Evolutionary conservation across 2,888 invertebrate species (phyloP).

Genomic region (Drosophila kokeensis): DNA sequence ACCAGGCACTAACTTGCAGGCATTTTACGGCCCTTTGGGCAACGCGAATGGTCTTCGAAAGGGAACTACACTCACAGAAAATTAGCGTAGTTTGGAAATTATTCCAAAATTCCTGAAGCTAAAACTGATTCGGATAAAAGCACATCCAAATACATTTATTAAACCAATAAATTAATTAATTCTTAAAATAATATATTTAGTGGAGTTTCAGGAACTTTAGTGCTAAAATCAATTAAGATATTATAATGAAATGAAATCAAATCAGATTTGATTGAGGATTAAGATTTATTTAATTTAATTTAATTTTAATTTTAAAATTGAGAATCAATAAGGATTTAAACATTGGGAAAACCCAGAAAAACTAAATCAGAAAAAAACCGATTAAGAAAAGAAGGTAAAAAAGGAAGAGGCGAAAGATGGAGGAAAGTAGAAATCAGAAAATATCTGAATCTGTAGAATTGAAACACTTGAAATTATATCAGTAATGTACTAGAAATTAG

Average conservation of each 20-base stretch:
- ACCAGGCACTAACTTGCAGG: slow-evolving; percentile 71
- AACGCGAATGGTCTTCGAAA: slow-evolving; percentile 16
- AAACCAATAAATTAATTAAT: not conserved
- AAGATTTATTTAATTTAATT: not conserved
- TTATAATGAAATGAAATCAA: not conserved
- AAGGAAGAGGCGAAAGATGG: not conserved
- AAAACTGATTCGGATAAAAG: too few species aligned
- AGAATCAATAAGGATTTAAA: not conserved
- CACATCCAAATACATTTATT: not conserved
- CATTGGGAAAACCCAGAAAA: not conserved
- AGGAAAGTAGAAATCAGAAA: not conserved
- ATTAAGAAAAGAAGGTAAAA: not conserved
- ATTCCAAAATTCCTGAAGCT: not conserved
- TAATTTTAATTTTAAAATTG: too few species aligned
- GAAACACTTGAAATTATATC: not conserved
- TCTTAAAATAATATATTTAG: not conserved
- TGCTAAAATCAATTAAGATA: not conserved
- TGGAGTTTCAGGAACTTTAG: not conserved
- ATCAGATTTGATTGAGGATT: not conserved
- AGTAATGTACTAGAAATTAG: not conserved
- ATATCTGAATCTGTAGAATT: not conserved
- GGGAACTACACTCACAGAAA: not conserved
- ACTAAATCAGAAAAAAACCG: not conserved
- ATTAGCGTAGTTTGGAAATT: not conserved
- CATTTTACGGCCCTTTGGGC: slow-evolving; percentile 79